Evolutionary conservation across 2,113 vertebrate genomes (phyloP).

Genomic region (Muscicapa adusta): DNA sequence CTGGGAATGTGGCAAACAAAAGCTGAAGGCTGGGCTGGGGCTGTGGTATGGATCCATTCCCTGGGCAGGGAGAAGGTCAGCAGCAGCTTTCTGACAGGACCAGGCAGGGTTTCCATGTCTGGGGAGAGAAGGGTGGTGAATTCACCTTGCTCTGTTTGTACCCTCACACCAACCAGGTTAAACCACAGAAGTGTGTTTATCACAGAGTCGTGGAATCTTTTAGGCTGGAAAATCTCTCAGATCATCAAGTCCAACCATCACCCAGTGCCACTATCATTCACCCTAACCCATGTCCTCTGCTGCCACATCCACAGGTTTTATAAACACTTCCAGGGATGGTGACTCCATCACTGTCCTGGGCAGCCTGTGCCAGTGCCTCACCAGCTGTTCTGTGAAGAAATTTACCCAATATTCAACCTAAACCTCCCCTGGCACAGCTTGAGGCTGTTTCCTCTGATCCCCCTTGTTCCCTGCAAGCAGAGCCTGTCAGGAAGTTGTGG

Average conservation of each 20-base stretch:
- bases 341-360: neutral
- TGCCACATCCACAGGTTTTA: neutral
- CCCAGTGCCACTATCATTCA: neutral
- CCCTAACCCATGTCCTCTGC: neutral
- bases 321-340: neutral
- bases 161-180: neutral
- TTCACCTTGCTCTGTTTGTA: neutral
- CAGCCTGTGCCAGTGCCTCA: neutral
- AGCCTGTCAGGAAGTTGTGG: neutral
- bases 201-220: neutral
- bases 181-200: neutral
- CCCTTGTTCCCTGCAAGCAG: neutral
- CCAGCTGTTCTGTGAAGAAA: neutral
- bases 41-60: neutral
- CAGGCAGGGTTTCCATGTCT: neutral
- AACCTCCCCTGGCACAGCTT: neutral
- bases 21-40: neutral
- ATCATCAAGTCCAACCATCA: no score
- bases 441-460: neutral
- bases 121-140: neutral
- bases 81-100: neutral
- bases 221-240: neutral
- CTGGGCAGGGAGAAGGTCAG: neutral
- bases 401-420: neutral
- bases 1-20: neutral